A percentile compares a stretch with the other conserved stretches of the same genome.
Evolutionary conservation across 2,113 vertebrate species (phyloP).

Genomic region (Cepphus grylle): DNA sequence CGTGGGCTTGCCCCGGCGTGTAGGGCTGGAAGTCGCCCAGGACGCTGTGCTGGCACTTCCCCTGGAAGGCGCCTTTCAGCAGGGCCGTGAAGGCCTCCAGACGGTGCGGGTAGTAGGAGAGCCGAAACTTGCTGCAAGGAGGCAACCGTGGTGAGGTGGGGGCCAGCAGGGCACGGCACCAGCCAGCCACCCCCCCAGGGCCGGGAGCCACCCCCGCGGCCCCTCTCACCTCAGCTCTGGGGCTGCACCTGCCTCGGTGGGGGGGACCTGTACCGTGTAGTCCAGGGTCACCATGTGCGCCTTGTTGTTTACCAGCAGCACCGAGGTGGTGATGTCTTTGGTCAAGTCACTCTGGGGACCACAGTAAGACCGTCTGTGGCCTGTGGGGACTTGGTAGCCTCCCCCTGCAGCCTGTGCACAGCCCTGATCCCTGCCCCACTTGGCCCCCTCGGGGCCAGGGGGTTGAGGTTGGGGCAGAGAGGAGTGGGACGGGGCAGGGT

Average conservation of each 20-base stretch:
- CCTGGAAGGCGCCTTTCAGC: constrained; percentile 81
- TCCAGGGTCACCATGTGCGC: constrained; percentile 97
- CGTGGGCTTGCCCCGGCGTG: constrained; percentile 70
- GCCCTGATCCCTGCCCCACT: neutral
- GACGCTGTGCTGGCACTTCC: constrained; percentile 85
- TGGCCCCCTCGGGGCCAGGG: fast-evolving
- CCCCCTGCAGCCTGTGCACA: neutral
- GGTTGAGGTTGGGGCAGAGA: neutral
- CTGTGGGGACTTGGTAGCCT: fast-evolving
- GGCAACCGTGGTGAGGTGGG: neutral
- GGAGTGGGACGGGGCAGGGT: neutral
- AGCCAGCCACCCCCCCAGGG: fast-evolving
- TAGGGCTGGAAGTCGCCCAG: constrained; percentile 92
- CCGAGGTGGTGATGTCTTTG: constrained; percentile 92
- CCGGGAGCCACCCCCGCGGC: fast-evolving
- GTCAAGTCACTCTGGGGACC: constrained; percentile 87
- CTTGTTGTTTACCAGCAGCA: constrained; percentile 92
- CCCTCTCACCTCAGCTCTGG: constrained; percentile 84
- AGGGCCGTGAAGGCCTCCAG: constrained; percentile 86
- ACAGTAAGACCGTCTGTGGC: neutral
- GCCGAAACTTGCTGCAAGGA: constrained; percentile 88
- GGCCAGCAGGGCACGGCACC: fast-evolving
- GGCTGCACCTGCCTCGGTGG: constrained; percentile 39
- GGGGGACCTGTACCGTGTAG: constrained; percentile 89
- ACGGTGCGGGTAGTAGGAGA: constrained; percentile 92